A percentile compares a stretch with the other conserved stretches of the same genome.
Conservation (phyloP, 2,797 vertebrate genomes). For the Enteromius viviparus region DNA sequence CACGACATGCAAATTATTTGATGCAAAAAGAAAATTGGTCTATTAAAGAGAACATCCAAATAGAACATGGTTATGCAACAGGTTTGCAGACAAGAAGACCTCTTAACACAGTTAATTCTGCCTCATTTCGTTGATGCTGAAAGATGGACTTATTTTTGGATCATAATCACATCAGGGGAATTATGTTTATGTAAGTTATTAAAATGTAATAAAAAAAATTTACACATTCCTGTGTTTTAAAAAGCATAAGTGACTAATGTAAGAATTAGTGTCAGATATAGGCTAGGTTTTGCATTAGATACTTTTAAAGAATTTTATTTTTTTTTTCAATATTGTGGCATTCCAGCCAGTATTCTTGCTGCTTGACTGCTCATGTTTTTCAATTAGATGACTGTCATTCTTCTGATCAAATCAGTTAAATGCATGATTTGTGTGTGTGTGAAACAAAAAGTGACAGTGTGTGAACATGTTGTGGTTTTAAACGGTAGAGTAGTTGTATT, state of each 20-base stretch:
- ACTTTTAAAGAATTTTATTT: too few species aligned
- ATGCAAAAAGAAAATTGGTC: neutral
- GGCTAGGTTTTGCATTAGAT: neutral
- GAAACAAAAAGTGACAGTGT: neutral
- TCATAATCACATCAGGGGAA: neutral
- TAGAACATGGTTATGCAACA: conserved; percentile 2
- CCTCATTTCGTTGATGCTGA: conserved; percentile 7
- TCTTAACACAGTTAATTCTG: conserved; percentile 5
- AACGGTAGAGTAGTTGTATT: neutral
- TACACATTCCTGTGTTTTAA: neutral
- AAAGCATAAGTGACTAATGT: neutral
- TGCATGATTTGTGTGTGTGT: neutral
- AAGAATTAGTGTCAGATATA: neutral
- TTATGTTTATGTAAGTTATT: neutral
- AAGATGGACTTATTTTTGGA: neutral
- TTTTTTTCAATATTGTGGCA: neutral
- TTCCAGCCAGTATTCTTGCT: neutral
- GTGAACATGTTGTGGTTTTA: neutral
- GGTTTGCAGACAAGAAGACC: conserved; percentile 18
- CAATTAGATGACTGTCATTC: neutral
- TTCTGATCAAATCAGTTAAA: neutral
- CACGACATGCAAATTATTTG: neutral
- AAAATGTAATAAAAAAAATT: neutral
- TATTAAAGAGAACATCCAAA: neutral
- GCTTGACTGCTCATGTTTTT: neutral